Conservation (phyloP, 35 echinoderm and acorn worm species). For the Ophioderma brevispina region DNA sequence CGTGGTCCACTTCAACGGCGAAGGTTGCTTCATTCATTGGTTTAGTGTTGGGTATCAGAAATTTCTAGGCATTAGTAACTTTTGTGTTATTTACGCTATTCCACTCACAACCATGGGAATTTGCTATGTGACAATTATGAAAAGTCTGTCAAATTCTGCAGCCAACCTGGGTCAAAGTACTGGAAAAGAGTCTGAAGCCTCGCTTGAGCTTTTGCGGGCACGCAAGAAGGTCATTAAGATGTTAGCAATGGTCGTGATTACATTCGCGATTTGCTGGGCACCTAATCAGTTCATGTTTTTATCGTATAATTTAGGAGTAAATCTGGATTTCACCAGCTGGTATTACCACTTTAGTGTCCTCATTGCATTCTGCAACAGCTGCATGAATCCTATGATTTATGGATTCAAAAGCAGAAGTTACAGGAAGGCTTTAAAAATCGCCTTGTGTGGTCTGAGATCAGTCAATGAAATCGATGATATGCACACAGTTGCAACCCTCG, state of each 20-base stretch:
- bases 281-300: constrained; percentile 95
- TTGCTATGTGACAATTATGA: constrained; percentile 80
- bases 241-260: constrained; percentile 70
- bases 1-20: constrained; percentile 59
- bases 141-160: constrained; percentile 62
- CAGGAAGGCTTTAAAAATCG: constrained; percentile 60
- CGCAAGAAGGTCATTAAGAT: constrained; percentile 87
- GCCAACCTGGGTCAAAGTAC: constrained; percentile 25
- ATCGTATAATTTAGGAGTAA: constrained; percentile 75
- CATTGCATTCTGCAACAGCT: constrained; percentile 85
- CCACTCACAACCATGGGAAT: constrained; percentile 81
- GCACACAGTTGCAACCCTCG: neutral
- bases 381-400: constrained; percentile 96
- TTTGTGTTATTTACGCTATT: constrained; percentile 84
- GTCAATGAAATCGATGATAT: neutral
- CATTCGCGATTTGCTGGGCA: constrained; percentile 93
- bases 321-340: constrained; percentile 72
- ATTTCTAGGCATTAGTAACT: constrained; percentile 80
- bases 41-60: constrained; percentile 53
- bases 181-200: constrained; percentile 44
- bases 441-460: constrained; percentile 21
- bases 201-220: constrained; percentile 70
- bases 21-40: constrained; percentile 63
- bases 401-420: constrained; percentile 88
- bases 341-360: constrained; percentile 90